Evolutionary conservation across 2,113 vertebrate species (phyloP).

Genomic region (Bos taurus): DNA sequence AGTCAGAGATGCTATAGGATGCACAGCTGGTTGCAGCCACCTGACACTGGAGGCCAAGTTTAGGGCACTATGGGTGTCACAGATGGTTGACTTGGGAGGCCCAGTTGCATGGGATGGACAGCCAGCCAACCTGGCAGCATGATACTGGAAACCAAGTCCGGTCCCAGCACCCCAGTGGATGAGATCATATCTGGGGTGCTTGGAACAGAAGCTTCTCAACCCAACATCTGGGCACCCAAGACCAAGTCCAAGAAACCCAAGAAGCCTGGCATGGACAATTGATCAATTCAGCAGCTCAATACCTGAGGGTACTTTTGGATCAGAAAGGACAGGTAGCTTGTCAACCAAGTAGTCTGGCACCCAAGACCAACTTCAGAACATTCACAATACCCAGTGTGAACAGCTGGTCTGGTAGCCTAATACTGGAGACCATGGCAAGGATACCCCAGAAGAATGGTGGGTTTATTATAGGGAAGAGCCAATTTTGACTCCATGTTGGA

Average conservation of each 20-base stretch:
- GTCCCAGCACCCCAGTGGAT: neutral
- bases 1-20: neutral
- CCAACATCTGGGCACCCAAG: neutral
- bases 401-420: neutral
- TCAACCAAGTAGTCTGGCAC: neutral
- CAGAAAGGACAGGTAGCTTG: neutral
- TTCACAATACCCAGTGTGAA: neutral
- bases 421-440: neutral
- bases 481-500: neutral
- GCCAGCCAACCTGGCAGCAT: neutral
- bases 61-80: neutral
- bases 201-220: neutral
- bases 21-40: neutral
- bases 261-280: neutral
- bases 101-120: neutral
- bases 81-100: neutral
- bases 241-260: neutral
- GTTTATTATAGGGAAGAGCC: neutral
- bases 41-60: neutral
- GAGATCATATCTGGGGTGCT: neutral
- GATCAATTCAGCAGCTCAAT: neutral
- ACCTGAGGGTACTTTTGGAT: neutral
- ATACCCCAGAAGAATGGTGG: neutral
- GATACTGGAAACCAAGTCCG: neutral
- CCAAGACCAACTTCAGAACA: neutral